Base-by-base conservation (phyloP, 2,113 vertebrate species). In the Mormyrus lacerda region DNA sequence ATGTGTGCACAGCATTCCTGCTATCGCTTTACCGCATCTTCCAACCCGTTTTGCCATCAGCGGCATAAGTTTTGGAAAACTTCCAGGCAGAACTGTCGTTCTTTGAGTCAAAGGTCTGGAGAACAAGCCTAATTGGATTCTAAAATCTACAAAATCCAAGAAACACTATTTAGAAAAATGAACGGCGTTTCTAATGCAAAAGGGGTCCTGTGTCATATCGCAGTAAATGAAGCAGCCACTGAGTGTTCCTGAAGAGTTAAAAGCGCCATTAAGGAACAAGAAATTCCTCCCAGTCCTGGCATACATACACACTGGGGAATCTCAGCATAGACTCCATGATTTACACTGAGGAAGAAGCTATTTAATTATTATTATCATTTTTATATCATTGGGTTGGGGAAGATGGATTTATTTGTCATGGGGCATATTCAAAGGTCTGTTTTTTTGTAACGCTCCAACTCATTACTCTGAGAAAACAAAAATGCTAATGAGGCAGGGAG, bases 221-320 rank as follows among this genome's bases (percentile, higher is more conserved):
- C 31, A 35, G 17, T 55, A 31, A 88, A 88, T 50, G 21, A 44
- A 76, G 24, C 42, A 51, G 11, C 82, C 48, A 85, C 42, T 61
- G 48, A 65, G 24, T 31, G n/a, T 89, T 83, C 48, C 58, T 84
- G 83, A 47, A 61, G 27, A 89, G 48, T 50, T 13, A 21, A 27
- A 53, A 48, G n/a, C 13, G 1, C 58, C 55, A 50, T 48, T 69
- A 48, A 61, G 21, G 8, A 44, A 69, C 2, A 58, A 85, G 53
- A 89, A 42, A 47, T 19, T 19, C 31, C 44, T 76, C 76, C 48
- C 35, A 87, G n/a, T 76, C 19, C 31, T 51, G 13, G 87, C 88
- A 79, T 76, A 87, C 83, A 89, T 35, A 85, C 86, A 58, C 89
- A 85, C 86, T 13, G 61, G 61, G 82, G 69, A 88, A 76, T 76